Evolutionary conservation across 2,797 vertebrate genomes (phyloP), one percentile per base, ranked within the genome.

Genomic region (Ibycter americanus): DNA sequence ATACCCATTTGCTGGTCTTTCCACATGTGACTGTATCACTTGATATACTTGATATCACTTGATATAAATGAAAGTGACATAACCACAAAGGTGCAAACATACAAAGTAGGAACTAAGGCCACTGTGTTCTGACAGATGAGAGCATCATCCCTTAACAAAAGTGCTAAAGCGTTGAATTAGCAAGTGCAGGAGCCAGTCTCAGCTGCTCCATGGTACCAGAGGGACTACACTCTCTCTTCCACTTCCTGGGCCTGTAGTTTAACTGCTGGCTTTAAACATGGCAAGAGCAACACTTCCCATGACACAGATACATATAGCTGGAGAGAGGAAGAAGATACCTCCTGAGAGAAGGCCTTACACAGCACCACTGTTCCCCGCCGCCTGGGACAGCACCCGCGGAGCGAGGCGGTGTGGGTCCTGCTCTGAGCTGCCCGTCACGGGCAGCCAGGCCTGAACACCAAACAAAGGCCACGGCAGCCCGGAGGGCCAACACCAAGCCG

Each of bases 261-360:
- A 36, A 34, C 17, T 27, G n/a, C 46, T n/a, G 36, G 12, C 40
- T 29, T 29, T 42, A 58, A 36, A 8, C n/a, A 27, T 0, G 36
- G 70, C 8, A 38, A 25, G 25, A 14, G 1, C 5, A 47, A 5
- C 12, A 3, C 8, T 32, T 31, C 34, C 26, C 38, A 13, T 14
- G 18, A 6, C 34, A 25, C n/a, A 6, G 18, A 3, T 0, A 16
- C 4, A 4, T 9, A 7, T 1, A 3, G 11, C 19, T 21, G 40
- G 20, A 67, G 14, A 46, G 8, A 5, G 36, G 15, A 62, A n/a
- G 14, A 14, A 72, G 22, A 8, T 3, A 20, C 14, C 21, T 25
- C 12, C n/a, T 8, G 9, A 36, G 18, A 46, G 40, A 12, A 34
- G 31, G 0, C 7, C 11, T 74, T 8, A 22, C 21, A 5, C 32